These are phyloP conservation scores for Rhinogobius similis DNA, from an alignment of 2,113 vertebrate genomes.

Conservation along the genomic window DNA sequence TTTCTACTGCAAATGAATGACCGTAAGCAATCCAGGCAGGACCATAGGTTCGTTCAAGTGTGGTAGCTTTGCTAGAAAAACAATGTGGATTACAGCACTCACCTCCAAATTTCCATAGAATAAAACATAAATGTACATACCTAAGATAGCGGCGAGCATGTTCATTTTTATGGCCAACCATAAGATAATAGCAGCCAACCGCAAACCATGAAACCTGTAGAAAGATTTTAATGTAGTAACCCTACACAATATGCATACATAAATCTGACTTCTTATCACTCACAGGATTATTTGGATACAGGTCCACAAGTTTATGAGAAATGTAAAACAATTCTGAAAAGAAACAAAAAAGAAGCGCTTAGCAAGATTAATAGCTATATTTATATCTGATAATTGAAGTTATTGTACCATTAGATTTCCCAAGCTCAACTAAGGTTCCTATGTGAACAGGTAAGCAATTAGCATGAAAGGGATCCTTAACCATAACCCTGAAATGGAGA, in stretches of 20 bases:
- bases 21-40: conserved; percentile 99
- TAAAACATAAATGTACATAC: conserved; percentile 65
- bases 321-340: conserved; percentile 95
- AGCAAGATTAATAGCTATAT: background rate
- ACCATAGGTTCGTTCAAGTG: conserved; percentile 92
- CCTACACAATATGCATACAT: background rate
- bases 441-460: conserved; percentile 98
- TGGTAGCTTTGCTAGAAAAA: conserved; percentile 90
- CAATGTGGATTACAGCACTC: background rate
- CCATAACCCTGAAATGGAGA: conserved; percentile 88
- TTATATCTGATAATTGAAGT: background rate
- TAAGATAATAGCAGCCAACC: conserved; percentile 98
- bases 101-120: background rate
- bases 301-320: conserved; percentile 97
- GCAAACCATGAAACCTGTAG: conserved; percentile 97
- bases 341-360: conserved; percentile 5
- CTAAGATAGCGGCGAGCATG: conserved; percentile 95
- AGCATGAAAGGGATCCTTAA: conserved; percentile 97
- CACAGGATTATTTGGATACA: conserved; percentile 98
- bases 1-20: conserved; percentile 97
- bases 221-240: conserved; percentile 13
- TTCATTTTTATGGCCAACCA: conserved; percentile 98
- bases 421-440: conserved; percentile 95
- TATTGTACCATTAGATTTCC: conserved; percentile 92
- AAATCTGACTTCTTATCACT: conserved; percentile 60